These are phyloP conservation scores for Papilio xuthus DNA, from an alignment of 1,140 invertebrate genomes.

Conservation along the genomic window DNA sequence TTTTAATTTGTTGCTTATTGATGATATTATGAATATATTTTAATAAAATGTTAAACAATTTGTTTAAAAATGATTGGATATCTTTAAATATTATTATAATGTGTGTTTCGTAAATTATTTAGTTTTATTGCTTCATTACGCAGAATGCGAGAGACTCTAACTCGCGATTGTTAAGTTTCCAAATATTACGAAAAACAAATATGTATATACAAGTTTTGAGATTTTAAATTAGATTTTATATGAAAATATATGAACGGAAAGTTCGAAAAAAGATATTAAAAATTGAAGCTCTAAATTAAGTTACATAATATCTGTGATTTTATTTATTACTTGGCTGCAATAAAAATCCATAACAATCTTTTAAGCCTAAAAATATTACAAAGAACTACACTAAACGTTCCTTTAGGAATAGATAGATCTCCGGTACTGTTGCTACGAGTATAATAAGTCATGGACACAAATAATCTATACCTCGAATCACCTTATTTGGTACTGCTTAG, in stretches of 20 bases:
- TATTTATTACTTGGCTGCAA: constrained; percentile 74
- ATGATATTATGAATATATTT: constrained; percentile 76
- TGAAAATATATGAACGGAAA: constrained; percentile 48
- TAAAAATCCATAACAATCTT: constrained; percentile 56
- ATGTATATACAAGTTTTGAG: constrained; percentile 63
- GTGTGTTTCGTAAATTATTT: constrained; percentile 75
- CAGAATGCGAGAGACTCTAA: constrained; percentile 40
- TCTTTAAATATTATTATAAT: constrained; percentile 63
- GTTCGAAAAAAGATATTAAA: constrained; percentile 51
- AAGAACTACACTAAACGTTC: constrained; percentile 77
- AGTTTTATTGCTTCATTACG: constrained; percentile 56
- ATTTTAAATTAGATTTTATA: constrained; percentile 65
- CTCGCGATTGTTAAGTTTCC: constrained; percentile 71
- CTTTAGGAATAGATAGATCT: constrained; percentile 80
- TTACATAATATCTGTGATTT: constrained; percentile 75
- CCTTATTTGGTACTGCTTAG: background rate
- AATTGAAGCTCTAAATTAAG: constrained; percentile 71
- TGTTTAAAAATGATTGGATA: constrained; percentile 71
- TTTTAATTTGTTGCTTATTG: constrained; percentile 81
- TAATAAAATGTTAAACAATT: constrained; percentile 78
- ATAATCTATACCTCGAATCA: background rate
- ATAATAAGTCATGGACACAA: constrained; percentile 45
- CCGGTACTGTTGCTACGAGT: constrained; percentile 73
- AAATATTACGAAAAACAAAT: constrained; percentile 68
- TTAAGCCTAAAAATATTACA: constrained; percentile 62